Evolutionary conservation across 2,888 invertebrate species (phyloP).

Genomic region (Shargacucullia verbasci): DNA sequence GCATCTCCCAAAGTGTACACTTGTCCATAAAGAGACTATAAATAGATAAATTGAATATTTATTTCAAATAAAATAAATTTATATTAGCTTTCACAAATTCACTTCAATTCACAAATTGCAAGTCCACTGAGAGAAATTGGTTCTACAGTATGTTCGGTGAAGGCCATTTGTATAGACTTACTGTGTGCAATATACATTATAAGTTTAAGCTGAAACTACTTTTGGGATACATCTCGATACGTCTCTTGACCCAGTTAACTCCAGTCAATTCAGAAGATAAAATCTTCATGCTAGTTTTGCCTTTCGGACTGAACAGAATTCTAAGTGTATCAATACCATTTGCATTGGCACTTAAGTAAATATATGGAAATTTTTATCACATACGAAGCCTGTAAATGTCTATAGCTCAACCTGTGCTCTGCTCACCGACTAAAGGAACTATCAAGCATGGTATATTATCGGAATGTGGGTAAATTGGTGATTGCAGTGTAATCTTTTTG

Average conservation of each 20-base stretch:
- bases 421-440: too few relatives aligned
- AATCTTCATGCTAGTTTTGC: slow-evolving; percentile 39
- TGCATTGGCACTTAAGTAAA: slow-evolving; percentile 6
- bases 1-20: too few relatives aligned
- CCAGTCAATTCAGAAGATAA: slow-evolving; percentile 29
- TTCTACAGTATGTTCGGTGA: slow-evolving; percentile 13
- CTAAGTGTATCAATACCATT: slow-evolving; percentile 5
- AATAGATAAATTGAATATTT: too few relatives aligned
- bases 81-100: background rate
- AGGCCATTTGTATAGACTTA: slow-evolving; percentile 28
- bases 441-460: too few relatives aligned
- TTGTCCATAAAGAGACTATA: too few relatives aligned
- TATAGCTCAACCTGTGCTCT: too few relatives aligned
- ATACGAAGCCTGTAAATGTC: too few relatives aligned
- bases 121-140: slow-evolving; percentile 33
- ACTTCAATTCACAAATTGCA: slow-evolving; percentile 2
- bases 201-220: slow-evolving; percentile 48
- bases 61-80: slow-evolving; percentile 9
- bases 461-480: too few relatives aligned
- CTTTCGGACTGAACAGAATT: slow-evolving; percentile 30
- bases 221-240: slow-evolving; percentile 37
- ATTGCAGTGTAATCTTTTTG: too few relatives aligned
- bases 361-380: background rate
- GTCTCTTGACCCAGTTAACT: slow-evolving; percentile 44
- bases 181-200: slow-evolving; percentile 21